phyloP scores from a whole-genome alignment of 1,140 invertebrate genomes.

The Scaptomyza montana region DNA sequence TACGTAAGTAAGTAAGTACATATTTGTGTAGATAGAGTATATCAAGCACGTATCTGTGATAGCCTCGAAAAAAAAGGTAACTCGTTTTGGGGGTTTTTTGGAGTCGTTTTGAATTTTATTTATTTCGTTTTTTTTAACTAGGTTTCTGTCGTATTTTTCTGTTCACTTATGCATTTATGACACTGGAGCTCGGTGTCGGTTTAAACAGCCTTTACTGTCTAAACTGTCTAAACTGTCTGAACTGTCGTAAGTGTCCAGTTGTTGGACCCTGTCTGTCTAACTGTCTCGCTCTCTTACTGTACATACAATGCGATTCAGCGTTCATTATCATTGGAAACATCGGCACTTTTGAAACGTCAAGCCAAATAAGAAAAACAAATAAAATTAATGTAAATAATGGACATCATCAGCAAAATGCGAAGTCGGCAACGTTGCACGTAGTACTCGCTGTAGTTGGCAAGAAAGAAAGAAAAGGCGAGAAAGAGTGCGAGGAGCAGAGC shows the following conservation, averaged over 20 bases:
- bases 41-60: constrained; percentile 29
- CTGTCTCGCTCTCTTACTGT: background rate
- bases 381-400: constrained; percentile 82
- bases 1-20: constrained; percentile 2
- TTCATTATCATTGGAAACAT: constrained; percentile 82
- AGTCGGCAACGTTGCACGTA: constrained; percentile 59
- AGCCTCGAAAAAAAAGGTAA: constrained; percentile 43
- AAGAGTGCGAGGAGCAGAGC: background rate
- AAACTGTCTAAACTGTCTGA: constrained; percentile 33
- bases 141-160: constrained; percentile 24
- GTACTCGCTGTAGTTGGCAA: constrained; percentile 15
- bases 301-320: constrained; percentile 62
- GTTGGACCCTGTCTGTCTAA: background rate
- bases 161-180: constrained; percentile 61
- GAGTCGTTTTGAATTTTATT: constrained; percentile 25
- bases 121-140: constrained; percentile 35
- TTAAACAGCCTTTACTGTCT: constrained; percentile 18
- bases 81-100: constrained; percentile 48
- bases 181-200: constrained; percentile 31
- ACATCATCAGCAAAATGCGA: constrained; percentile 76
- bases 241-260: constrained; percentile 17
- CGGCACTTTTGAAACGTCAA: constrained; percentile 82
- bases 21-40: no score
- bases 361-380: constrained; percentile 82
- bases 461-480: background rate